Conservation (phyloP, 2,888 invertebrate species). For the Machimus atricapillus region DNA sequence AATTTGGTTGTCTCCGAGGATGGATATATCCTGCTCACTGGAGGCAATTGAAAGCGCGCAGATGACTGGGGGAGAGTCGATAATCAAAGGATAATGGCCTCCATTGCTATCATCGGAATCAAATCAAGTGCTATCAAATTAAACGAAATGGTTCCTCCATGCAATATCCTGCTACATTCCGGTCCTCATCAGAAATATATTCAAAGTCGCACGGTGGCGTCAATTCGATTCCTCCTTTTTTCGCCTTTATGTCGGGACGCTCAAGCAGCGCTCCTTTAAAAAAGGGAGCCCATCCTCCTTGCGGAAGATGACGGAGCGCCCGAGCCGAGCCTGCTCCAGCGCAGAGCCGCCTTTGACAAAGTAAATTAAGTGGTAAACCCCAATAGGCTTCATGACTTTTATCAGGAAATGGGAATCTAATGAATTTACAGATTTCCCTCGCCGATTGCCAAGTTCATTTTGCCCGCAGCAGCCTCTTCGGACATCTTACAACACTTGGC, state of each 20-base stretch:
- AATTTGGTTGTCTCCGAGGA: background rate
- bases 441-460: slow-evolving; percentile 6
- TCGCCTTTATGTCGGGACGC: background rate
- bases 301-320: background rate
- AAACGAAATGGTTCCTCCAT: slow-evolving; percentile 9
- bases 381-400: slow-evolving; percentile 27
- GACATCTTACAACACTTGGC: background rate
- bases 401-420: slow-evolving; percentile 24
- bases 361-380: slow-evolving; percentile 28
- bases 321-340: background rate
- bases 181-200: slow-evolving; percentile 5
- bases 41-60: background rate
- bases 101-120: slow-evolving; percentile 7
- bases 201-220: background rate
- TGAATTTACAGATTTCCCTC: slow-evolving; percentile 16
- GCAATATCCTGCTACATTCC: slow-evolving; percentile 10
- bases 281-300: background rate
- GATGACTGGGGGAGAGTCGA: background rate
- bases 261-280: background rate
- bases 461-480: background rate
- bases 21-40: background rate
- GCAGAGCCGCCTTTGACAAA: background rate
- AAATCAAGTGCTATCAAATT: slow-evolving; percentile 17
- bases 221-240: background rate
- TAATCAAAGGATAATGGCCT: slow-evolving; percentile 20